These are phyloP conservation scores for Ichneumon xanthorius DNA, from an alignment of 2,888 invertebrate genomes.

Conservation along the genomic window DNA sequence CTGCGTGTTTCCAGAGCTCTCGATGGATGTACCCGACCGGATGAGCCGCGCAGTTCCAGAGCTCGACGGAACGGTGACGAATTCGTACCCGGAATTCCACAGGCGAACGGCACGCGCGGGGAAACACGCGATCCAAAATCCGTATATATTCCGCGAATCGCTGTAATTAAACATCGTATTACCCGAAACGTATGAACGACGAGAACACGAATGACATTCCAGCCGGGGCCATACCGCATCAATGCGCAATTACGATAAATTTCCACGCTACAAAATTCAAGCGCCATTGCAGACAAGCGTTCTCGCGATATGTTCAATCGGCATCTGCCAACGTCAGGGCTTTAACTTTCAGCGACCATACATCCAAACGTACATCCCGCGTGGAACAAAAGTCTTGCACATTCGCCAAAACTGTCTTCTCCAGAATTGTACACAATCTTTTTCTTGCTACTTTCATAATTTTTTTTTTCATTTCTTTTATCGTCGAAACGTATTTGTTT, in stretches of 20 bases:
- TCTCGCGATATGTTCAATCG: background rate
- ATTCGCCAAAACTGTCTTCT: background rate
- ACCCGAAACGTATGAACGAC: conserved; percentile 46
- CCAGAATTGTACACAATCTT: no score
- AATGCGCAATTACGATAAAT: conserved; percentile 56
- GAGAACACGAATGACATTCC: conserved; percentile 33
- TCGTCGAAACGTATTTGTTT: no score
- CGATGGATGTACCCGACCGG: conserved; percentile 22
- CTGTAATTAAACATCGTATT: conserved; percentile 57
- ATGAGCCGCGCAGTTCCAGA: conserved; percentile 8
- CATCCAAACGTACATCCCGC: background rate
- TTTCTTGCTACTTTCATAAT: no score
- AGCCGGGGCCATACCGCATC: conserved; percentile 34
- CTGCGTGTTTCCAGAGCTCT: background rate
- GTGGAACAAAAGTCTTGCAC: background rate
- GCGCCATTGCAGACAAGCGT: conserved; percentile 37
- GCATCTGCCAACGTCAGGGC: no score
- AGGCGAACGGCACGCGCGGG: conserved; percentile 16
- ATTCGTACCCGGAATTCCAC: conserved; percentile 35
- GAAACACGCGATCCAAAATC: conserved; percentile 39
- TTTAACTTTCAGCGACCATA: background rate
- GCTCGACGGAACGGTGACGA: conserved; percentile 18
- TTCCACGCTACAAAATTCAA: conserved; percentile 36
- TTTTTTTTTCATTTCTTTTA: no score
- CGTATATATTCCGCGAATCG: conserved; percentile 41